A percentile compares a stretch with the other conserved stretches of the same genome.
phyloP scores from a whole-genome alignment of 2,113 vertebrate species.

The Coturnix japonica region DNA sequence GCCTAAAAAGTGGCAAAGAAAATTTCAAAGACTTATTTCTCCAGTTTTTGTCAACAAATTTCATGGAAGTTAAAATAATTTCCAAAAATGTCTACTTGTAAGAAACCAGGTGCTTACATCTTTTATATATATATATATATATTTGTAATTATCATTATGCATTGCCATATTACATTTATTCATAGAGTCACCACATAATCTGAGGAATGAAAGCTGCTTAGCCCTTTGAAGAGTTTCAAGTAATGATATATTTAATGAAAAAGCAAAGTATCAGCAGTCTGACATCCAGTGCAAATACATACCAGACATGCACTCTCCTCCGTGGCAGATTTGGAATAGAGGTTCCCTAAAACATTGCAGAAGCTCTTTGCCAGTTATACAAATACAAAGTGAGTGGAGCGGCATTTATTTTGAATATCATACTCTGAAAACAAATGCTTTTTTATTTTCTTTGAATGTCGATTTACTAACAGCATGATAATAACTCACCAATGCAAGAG shows the following conservation, averaged over 20 bases:
- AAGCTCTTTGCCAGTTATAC: neutral
- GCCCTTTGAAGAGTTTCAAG: slow-evolving; percentile 47
- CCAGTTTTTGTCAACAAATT: neutral
- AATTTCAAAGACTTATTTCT: slow-evolving; percentile 13
- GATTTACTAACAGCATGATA: neutral
- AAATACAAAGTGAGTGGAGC: neutral
- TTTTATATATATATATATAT: neutral
- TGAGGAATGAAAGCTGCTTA: slow-evolving; percentile 37
- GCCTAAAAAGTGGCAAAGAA: neutral
- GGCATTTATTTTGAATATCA: neutral
- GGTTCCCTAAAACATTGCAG: neutral
- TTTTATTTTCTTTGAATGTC: neutral
- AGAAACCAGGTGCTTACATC: neutral
- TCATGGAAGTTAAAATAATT: slow-evolving; percentile 26
- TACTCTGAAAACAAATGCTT: neutral
- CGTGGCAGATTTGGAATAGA: slow-evolving; percentile 8
- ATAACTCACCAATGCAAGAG: slow-evolving; percentile 14
- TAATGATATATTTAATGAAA: slow-evolving; percentile 50
- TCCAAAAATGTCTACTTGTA: neutral
- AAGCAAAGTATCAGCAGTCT: slow-evolving; percentile 17
- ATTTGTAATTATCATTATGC: slow-evolving; percentile 24
- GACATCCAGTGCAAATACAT: neutral
- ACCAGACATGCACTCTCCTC: neutral
- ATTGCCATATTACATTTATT: slow-evolving; percentile 48
- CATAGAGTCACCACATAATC: slow-evolving; percentile 38